Evolutionary conservation across 2,797 vertebrate genomes (phyloP).

Genomic region (Rhadinocentrus ornatus): DNA sequence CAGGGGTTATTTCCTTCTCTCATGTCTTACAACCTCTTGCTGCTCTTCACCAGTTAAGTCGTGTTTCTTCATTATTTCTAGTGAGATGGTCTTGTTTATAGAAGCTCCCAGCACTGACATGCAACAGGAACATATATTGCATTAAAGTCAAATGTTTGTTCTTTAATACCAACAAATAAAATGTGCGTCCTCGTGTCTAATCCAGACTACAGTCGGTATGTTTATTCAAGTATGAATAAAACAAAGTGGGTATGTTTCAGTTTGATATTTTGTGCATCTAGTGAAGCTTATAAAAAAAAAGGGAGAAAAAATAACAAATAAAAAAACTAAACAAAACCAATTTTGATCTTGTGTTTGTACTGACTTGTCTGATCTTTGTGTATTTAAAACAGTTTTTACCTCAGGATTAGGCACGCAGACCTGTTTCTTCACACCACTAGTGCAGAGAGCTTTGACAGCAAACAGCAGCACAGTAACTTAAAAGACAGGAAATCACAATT

Average conservation of each 20-base stretch:
- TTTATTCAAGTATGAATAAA: too few relatives aligned
- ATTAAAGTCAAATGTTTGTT: background rate
- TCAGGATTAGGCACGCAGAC: constrained; percentile 34
- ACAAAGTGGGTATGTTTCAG: background rate
- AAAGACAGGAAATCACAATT: constrained; percentile 20
- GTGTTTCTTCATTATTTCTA: too few relatives aligned
- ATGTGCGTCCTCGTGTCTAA: background rate
- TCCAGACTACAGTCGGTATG: background rate
- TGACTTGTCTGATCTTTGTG: background rate
- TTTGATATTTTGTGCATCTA: background rate
- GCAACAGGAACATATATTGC: background rate
- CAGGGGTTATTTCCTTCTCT: constrained; percentile 18
- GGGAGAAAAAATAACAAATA: too few relatives aligned
- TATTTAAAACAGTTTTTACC: constrained; percentile 45
- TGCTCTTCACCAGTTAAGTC: background rate
- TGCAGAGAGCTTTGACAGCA: constrained; percentile 20
- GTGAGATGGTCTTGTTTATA: too few relatives aligned
- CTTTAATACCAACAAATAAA: background rate
- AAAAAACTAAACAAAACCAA: too few relatives aligned
- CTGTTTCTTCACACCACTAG: background rate
- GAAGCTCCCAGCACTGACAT: too few relatives aligned
- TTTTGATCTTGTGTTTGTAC: too few relatives aligned
- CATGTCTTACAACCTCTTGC: constrained; percentile 12
- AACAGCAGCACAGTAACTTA: constrained; percentile 65
- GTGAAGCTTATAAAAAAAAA: background rate